Evolutionary conservation across 1,140 invertebrate species (phyloP).

Genomic region (Fopius arisanus): DNA sequence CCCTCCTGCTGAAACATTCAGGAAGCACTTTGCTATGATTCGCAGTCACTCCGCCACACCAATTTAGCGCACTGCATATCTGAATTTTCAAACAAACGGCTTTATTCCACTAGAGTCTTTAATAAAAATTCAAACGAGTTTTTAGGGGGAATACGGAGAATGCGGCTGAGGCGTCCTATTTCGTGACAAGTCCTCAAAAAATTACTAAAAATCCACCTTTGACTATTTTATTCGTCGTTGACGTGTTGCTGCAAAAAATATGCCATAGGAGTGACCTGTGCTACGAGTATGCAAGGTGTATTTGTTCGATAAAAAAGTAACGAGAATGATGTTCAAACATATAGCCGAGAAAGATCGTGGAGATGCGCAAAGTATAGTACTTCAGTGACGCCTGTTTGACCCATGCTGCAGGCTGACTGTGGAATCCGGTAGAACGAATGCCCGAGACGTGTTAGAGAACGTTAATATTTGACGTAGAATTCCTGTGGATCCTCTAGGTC

Average conservation of each 20-base stretch:
- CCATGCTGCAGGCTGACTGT: background rate
- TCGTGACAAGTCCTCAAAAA: background rate
- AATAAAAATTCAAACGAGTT: slow-evolving; percentile 19
- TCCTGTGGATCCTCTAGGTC: slow-evolving; percentile 22
- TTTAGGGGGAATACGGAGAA: background rate
- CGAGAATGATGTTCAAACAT: background rate
- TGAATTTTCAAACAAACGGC: slow-evolving; percentile 18
- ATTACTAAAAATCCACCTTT: background rate
- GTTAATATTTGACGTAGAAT: slow-evolving; percentile 46
- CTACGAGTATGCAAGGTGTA: background rate
- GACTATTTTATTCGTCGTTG: background rate
- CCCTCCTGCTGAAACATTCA: slow-evolving; percentile 14
- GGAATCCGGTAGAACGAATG: slow-evolving; percentile 5
- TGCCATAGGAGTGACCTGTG: background rate
- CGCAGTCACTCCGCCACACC: background rate
- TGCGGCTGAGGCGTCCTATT: background rate
- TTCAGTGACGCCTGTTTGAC: slow-evolving; percentile 20
- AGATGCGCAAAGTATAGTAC: background rate
- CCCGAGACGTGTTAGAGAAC: slow-evolving; percentile 38
- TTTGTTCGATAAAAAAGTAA: background rate
- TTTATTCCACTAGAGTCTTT: slow-evolving; percentile 11
- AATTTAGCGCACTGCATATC: slow-evolving; percentile 6
- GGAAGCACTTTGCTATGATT: slow-evolving; percentile 11
- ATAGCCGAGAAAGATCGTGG: background rate
- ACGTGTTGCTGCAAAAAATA: background rate